phyloP scores from a whole-genome alignment of 2,797 vertebrate genomes.

The Amblyopsis hoosieri region DNA sequence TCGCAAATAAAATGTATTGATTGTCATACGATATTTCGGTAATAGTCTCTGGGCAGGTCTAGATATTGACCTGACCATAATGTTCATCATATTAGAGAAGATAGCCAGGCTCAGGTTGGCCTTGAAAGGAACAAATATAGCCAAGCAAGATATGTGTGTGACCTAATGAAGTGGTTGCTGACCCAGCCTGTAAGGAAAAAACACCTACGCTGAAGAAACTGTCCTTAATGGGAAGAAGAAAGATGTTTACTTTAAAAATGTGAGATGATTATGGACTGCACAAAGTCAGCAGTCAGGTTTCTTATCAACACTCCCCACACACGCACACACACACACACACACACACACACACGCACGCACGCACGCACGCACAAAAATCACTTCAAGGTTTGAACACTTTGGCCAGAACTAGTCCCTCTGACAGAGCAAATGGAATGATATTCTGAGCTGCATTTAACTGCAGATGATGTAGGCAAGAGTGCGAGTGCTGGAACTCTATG shows the following conservation, averaged over 20 bases:
- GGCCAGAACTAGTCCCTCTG: neutral
- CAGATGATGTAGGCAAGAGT: too few relatives aligned
- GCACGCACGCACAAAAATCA: neutral
- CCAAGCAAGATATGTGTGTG: neutral
- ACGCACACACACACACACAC: neutral
- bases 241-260: slow-evolving; percentile 7
- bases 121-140: neutral
- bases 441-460: too few relatives aligned
- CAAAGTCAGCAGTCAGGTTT: slow-evolving; percentile 2
- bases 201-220: slow-evolving; percentile 4
- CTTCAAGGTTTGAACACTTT: neutral
- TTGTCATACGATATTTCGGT: too few relatives aligned
- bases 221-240: slow-evolving; percentile 10
- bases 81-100: neutral
- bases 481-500: too few relatives aligned
- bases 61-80: too few relatives aligned
- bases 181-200: slow-evolving; percentile 8
- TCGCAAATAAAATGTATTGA: too few relatives aligned
- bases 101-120: neutral
- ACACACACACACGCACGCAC: neutral
- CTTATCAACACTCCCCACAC: neutral
- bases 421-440: too few relatives aligned
- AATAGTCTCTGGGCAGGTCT: too few relatives aligned
- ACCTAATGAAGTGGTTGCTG: slow-evolving; percentile 21
- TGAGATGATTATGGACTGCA: neutral